Conservation (phyloP, 2,113 vertebrate genomes). For the Gulo gulo region DNA sequence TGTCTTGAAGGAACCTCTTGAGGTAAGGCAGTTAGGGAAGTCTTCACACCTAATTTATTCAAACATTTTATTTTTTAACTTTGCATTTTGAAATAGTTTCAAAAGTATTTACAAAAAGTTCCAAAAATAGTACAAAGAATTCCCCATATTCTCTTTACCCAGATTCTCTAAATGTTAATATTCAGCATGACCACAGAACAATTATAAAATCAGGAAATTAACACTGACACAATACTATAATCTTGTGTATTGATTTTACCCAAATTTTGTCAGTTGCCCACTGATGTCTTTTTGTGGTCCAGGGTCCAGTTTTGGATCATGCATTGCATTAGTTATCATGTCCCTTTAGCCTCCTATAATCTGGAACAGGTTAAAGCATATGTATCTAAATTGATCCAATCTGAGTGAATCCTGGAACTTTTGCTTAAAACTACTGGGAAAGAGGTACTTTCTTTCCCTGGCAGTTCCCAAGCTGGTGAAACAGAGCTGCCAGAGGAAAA, state of each 20-base stretch:
- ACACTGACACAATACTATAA: not conserved
- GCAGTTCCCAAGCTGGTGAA: not conserved
- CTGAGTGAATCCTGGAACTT: not conserved
- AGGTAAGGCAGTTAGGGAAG: not conserved
- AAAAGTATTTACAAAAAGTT: not conserved
- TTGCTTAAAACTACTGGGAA: not conserved
- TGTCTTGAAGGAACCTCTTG: not conserved
- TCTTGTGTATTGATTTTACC: not conserved
- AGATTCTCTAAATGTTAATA: not conserved
- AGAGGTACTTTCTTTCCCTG: not conserved
- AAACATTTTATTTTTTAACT: slow-evolving; percentile 4
- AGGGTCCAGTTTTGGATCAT: not conserved
- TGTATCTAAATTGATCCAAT: not conserved
- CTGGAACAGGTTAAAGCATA: not conserved
- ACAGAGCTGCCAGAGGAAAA: not conserved
- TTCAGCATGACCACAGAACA: not conserved
- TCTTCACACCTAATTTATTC: not conserved
- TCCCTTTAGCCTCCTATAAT: not conserved
- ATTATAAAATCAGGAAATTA: not conserved
- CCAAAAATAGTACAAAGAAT: not conserved
- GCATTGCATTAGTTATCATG: not conserved
- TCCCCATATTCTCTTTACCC: not conserved
- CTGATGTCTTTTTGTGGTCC: not conserved
- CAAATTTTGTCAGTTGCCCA: not conserved
- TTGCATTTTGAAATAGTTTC: not conserved